Base-by-base conservation (phyloP, 2,888 invertebrate species). In the Oegoconia quadripuncta region DNA sequence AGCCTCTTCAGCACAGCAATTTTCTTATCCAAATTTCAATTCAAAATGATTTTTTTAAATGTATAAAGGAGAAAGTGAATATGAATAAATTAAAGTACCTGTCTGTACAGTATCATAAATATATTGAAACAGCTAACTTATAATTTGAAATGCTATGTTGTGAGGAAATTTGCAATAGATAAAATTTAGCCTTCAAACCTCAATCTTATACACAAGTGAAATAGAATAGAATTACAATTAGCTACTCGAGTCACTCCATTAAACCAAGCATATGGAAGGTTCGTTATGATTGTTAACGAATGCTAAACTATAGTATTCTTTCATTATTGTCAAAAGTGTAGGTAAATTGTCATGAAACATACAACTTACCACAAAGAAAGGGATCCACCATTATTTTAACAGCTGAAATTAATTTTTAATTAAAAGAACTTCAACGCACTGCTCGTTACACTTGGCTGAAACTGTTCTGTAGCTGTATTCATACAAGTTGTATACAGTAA, bases 381-480 rank as follows among this genome's bases (percentile, higher is more conserved):
- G 76, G 67, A 40, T 65, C 67, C 52, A 70, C 72, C 77, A 82
- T 81, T 52, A 29, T 42, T 41, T 43, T 46, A 47, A 37, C 43
- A 42, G 46, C 51, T 44, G 50, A 55, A 52, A 48, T 39, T 52
- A 55, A 58, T 45, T 34, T 23, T 35, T 43, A 53, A 52, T 52
- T 46, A 61, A 50, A 43, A 39, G 42, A 41, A 36, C 28, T 12
- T 13, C 50, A 52, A 48, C 45, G 44, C 51, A 56, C 59, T 49
- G 42, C 46, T 50, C n/a, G 77, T 75, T 71, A 69, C 60, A 64
- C 69, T 75, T 69, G 61, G 73, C 77, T 80, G 80, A 82, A 83
- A 80, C 55, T 63, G 37, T 48, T 59, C 59, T 74, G 79, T 53
- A 44, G 57, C 84, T 80, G 74, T 44, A 44, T 84, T 84, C 86